These are phyloP conservation scores for Amazona vittata DNA, from an alignment of 2,113 vertebrate genomes.

Conservation along the genomic window DNA sequence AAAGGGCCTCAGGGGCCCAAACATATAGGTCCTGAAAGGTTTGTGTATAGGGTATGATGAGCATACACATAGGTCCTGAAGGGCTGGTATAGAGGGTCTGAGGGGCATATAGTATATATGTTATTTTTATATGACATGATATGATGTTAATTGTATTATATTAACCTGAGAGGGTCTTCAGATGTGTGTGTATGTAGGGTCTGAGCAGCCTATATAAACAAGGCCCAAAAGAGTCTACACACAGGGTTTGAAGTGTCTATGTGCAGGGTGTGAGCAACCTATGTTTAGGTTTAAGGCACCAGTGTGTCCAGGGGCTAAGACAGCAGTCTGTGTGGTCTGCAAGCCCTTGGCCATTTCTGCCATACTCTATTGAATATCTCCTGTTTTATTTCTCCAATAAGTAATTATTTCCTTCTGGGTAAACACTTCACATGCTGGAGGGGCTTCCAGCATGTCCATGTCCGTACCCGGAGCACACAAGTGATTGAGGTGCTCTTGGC, in stretches of 20 bases:
- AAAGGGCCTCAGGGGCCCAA: too few species aligned
- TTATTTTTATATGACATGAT: background rate
- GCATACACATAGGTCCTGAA: background rate
- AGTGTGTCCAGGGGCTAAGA: background rate
- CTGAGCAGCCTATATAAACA: background rate
- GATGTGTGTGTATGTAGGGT: too few species aligned
- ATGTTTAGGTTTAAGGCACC: background rate
- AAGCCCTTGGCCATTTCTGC: background rate
- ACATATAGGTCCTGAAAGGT: background rate
- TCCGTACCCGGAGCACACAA: fast-evolving
- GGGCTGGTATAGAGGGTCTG: background rate
- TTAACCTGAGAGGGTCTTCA: background rate
- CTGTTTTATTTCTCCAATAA: background rate
- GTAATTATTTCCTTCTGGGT: background rate
- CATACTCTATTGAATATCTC: too few species aligned
- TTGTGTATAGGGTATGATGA: fast-evolving
- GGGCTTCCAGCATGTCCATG: fast-evolving
- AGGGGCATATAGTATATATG: background rate
- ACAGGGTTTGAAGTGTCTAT: background rate
- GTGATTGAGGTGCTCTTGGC: fast-evolving
- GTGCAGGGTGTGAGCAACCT: background rate
- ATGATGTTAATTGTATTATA: background rate
- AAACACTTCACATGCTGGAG: fast-evolving
- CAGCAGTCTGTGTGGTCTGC: background rate
- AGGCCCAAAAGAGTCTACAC: background rate